Evolutionary conservation across 2,888 invertebrate species (phyloP), one percentile per base, ranked within the genome.

Genomic region (Noctua comes): DNA sequence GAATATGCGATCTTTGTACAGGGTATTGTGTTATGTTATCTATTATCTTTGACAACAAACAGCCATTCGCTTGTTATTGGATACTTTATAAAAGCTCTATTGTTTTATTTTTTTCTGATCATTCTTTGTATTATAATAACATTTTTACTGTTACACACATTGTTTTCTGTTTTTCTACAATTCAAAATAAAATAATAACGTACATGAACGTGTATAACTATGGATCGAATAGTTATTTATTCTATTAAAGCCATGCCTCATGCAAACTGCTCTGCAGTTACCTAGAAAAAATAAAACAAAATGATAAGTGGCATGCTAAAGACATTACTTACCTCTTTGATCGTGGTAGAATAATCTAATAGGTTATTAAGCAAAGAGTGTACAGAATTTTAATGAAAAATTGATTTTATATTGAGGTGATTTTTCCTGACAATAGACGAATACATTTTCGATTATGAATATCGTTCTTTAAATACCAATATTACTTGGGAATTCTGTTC

Each of bases 181-280:
- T 80, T 76, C 31, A 16, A 83, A 78, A 83, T 78, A 82, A 85
- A 78, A 80, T 73, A 74, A 81, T 83, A 92, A 96, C 96, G 91
- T 96, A 96, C 96, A 96, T 95, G 96, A 96, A 90, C 92, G 93
- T 85, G 95, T 94, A 91, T 93, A 93, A 90, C 91, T 94, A 89
- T 93, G 92, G 89, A 93, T 91, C 87, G 93, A 91, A 91, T 92
- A 91, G 92, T 93, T 94, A 94, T 93, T 95, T 89, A 94, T 90
- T 95, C 92, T 96, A 95, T 91, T 90, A 89, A 95, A 95, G 94
- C 94, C 94, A 93, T 95, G 93, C 91, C 93, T 94, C 96, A 95
- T 96, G 95, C 96, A 93, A 93, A 90, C 92, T 89, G 93, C 90
- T 92, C 94, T 93, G 94, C 93, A 92, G 91, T 93, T 93, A 95